phyloP scores from a whole-genome alignment of 2,113 vertebrate genomes.

The Ciconia stormi region DNA sequence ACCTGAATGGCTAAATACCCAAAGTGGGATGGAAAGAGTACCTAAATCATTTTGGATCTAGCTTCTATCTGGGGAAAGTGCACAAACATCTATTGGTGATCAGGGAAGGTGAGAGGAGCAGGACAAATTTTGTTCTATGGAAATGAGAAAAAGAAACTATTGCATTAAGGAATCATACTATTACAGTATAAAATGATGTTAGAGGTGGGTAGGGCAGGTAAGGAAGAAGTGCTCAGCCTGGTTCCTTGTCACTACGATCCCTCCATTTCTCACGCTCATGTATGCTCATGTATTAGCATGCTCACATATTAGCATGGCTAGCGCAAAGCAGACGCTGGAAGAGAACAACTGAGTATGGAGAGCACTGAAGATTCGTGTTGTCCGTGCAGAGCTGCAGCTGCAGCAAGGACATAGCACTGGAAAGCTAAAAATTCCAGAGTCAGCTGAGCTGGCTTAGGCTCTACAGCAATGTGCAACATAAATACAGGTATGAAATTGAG shows the following conservation, averaged over 20 bases:
- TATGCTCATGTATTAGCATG: neutral
- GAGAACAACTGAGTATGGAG: neutral
- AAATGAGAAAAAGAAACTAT: neutral
- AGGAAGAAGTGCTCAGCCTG: neutral
- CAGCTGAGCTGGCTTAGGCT: constrained; percentile 43
- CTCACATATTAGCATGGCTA: fast-evolving
- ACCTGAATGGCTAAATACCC: neutral
- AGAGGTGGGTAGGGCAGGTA: neutral
- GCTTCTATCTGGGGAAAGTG: neutral
- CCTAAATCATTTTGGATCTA: neutral
- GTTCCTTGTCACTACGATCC: neutral
- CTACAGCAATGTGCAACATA: constrained; percentile 46
- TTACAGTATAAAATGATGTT: neutral
- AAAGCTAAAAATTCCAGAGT: constrained; percentile 47
- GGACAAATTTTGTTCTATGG: neutral
- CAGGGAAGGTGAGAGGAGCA: neutral
- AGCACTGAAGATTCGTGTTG: neutral
- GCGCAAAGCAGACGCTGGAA: neutral
- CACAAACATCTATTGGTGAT: neutral
- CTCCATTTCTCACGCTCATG: neutral
- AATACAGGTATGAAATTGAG: constrained; percentile 57
- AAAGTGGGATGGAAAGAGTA: neutral
- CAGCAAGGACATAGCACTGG: neutral
- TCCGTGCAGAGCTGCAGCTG: neutral
- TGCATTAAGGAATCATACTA: neutral